Percentiles rank a stretch among this genome's conserved stretches.
Evolutionary conservation across 2,797 vertebrate species (phyloP).

Genomic region (Myoxocephalus aenaeus): DNA sequence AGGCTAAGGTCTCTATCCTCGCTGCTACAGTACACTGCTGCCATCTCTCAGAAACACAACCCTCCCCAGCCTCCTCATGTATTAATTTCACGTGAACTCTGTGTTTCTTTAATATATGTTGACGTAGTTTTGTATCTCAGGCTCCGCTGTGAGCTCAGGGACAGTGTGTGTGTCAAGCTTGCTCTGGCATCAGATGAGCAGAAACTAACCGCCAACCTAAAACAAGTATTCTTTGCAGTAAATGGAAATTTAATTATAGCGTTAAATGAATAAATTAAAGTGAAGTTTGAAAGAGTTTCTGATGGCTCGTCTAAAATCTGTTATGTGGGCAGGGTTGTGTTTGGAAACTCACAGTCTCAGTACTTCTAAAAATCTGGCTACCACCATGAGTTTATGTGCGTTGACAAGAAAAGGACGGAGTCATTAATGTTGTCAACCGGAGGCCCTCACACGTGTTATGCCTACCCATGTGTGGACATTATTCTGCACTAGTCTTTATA

Average conservation of each 20-base stretch:
- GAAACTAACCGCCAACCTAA: background rate
- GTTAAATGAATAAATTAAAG: background rate
- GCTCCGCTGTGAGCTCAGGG: background rate
- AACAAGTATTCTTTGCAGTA: background rate
- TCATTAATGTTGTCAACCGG: background rate
- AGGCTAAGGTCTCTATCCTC: conserved; percentile 6
- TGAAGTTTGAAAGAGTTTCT: background rate
- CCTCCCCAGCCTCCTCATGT: background rate
- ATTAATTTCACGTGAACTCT: background rate
- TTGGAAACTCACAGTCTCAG: background rate
- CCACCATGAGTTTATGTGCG: background rate
- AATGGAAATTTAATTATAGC: background rate
- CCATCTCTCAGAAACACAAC: background rate
- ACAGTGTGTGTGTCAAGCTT: background rate
- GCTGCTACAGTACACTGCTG: background rate
- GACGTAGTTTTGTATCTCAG: background rate
- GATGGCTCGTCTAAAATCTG: background rate
- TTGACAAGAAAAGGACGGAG: background rate
- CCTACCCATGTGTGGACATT: background rate
- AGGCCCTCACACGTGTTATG: background rate
- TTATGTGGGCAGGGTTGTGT: background rate
- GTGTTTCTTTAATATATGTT: background rate
- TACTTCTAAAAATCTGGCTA: background rate
- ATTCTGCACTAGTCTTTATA: conserved; percentile 12
- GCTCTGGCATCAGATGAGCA: background rate